Base-by-base conservation (phyloP, 2,797 vertebrate species). In the Onychomys torridus region DNA sequence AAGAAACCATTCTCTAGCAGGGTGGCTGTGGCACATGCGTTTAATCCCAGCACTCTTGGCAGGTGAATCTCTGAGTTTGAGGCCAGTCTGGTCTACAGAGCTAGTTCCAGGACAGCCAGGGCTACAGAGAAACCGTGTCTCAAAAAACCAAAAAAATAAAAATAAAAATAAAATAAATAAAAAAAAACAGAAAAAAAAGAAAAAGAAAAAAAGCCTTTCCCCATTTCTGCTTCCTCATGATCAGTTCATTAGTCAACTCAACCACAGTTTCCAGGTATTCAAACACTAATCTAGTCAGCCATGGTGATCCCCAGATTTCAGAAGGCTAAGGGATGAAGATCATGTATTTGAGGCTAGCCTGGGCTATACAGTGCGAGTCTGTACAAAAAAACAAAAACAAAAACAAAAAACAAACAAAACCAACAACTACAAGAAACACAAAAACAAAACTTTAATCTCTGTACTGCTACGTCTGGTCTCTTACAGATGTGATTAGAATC, bases 401-500 rank as follows among this genome's bases (percentile, higher is more conserved):
- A n/a, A 14, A 2, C 13, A 52, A 52, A 52, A 52, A 52, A 52
- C 52, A 52, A n/a, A 67, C 32, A 34, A 34, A 69, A 61, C 59
- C 59, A 71, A 71, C 3, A 10, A 71, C 67, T 7, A 71, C 67
- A 37, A n/a, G 34, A 69, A 69, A 69, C 67, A 69, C 77, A 63
- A 63, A 83, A 63, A 32, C 17, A 61, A 84, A 84, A 46, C 40
- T 65, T 32, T 63, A 85, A 82, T 75, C 34, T 2, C 55, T 43
- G 32, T 49, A 27, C 34, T 89, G 16, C 73, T 43, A 79, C 29
- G 81, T 61, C 40, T 5, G 81, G 37, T 83, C 43, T 65, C 16
- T 84, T 84, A 84, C 2, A 37, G 52, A 37, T 81, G 21, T 57
- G 37, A 89, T 65, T 79, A 32, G 90, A 96, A 37, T 81, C 59